A percentile compares a stretch with the other conserved stretches of the same genome.
phyloP scores from a whole-genome alignment of 2,888 invertebrate genomes.

The Hipparchia sbordonii region DNA sequence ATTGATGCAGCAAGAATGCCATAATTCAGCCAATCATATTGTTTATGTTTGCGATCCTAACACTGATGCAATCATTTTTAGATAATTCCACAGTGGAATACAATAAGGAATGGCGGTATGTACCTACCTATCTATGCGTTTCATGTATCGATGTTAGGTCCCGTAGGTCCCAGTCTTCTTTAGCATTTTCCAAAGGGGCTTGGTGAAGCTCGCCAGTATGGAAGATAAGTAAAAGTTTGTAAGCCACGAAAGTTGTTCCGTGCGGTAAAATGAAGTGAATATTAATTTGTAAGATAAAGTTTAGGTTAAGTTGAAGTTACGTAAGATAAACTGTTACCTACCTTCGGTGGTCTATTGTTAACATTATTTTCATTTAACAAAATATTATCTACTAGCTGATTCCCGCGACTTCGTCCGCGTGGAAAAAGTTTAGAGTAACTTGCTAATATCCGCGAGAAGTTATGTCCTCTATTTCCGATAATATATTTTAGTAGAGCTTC shows the following conservation, averaged over 20 bases:
- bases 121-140: neutral
- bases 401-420: too few species aligned
- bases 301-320: conserved; percentile 16
- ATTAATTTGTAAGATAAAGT: conserved; percentile 26
- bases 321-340: conserved; percentile 3
- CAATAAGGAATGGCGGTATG: neutral
- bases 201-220: conserved; percentile 11
- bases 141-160: neutral
- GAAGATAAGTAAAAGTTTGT: conserved; percentile 21
- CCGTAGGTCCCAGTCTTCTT: conserved; percentile 1
- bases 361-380: neutral
- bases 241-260: conserved; percentile 17
- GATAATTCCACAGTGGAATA: too few species aligned
- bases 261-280: conserved; percentile 21
- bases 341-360: conserved; percentile 8
- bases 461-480: too few species aligned
- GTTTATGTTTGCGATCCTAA: too few species aligned
- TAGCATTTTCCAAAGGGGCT: conserved; percentile 7
- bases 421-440: too few species aligned
- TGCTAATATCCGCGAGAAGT: too few species aligned
- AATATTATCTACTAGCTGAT: too few species aligned
- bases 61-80: too few species aligned
- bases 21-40: too few species aligned
- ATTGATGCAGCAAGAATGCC: too few species aligned
- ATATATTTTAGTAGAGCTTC: too few species aligned